phyloP scores from a whole-genome alignment of 2,888 invertebrate species.

The Drosophila nr. medialis region DNA sequence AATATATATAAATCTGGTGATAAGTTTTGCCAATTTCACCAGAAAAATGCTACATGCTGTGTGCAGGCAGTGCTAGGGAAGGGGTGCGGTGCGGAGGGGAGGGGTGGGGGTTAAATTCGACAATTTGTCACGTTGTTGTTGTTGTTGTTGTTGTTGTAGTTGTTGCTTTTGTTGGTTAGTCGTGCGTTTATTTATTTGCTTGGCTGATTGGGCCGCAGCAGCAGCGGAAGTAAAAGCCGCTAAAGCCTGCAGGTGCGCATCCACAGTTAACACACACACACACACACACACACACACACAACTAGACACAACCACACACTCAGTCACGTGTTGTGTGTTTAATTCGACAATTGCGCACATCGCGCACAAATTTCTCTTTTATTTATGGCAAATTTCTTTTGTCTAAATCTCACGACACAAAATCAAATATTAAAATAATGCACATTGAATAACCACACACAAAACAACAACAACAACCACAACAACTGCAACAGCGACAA shows the following conservation, averaged over 20 bases:
- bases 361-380: conserved; percentile 70
- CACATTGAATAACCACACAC: conserved; percentile 51
- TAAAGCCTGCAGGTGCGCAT: conserved; percentile 67
- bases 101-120: conserved; percentile 41
- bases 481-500: not conserved
- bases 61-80: not conserved
- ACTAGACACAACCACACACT: conserved; percentile 4
- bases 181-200: conserved; percentile 62
- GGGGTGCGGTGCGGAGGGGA: not conserved
- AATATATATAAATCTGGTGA: conserved; percentile 13
- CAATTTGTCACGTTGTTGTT: conserved; percentile 69
- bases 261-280: conserved; percentile 27
- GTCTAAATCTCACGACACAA: conserved; percentile 62
- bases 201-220: conserved; percentile 58
- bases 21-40: conserved; percentile 61
- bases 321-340: conserved; percentile 18
- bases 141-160: conserved; percentile 1
- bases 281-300: conserved; percentile 6
- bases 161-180: conserved; percentile 52
- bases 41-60: conserved; percentile 68
- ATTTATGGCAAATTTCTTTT: conserved; percentile 75
- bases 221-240: conserved; percentile 73
- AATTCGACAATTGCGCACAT: conserved; percentile 62
- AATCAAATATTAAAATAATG: conserved; percentile 66
- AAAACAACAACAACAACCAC: conserved; percentile 7